phyloP scores from a whole-genome alignment of 53 echinoderm and acorn worm species.

The Echinarachnius parma region DNA sequence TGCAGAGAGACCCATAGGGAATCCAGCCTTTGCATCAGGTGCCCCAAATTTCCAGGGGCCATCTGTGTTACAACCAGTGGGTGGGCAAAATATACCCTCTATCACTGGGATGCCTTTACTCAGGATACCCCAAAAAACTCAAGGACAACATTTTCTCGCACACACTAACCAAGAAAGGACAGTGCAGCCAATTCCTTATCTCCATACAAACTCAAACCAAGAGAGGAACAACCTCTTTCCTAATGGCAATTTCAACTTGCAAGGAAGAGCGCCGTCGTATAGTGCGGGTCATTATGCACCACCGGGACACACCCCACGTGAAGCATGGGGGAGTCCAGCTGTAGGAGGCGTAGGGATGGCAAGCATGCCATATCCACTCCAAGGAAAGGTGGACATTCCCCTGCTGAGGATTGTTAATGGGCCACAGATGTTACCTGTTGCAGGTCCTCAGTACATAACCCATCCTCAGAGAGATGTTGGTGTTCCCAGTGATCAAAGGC shows the following conservation, averaged over 20 bases:
- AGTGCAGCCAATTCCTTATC: conserved; percentile 3
- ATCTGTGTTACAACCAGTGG: not conserved
- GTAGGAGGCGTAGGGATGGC: not conserved
- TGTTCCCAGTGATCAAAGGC: not conserved
- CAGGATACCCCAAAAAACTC: conserved; percentile 18
- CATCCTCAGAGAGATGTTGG: not conserved
- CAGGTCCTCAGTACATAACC: too few relatives aligned
- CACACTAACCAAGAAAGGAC: too few relatives aligned
- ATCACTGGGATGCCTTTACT: conserved; percentile 20
- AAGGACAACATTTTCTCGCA: not conserved
- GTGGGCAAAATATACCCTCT: too few relatives aligned
- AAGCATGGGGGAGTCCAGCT: conserved; percentile 31
- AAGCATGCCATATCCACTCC: not conserved
- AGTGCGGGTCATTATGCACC: conserved; percentile 2
- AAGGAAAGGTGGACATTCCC: conserved; percentile 33
- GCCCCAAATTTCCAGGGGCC: conserved; percentile 7
- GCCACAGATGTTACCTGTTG: not conserved
- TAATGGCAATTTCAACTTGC: too few relatives aligned
- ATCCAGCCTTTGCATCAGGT: not conserved
- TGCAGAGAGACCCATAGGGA: not conserved
- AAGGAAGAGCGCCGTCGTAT: not conserved
- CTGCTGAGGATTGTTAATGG: conserved; percentile 15
- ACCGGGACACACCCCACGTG: conserved; percentile 16
- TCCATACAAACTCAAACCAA: not conserved
- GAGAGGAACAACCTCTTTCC: not conserved